Evolutionary conservation across 2,888 invertebrate species (phyloP), one percentile per base, ranked within the genome.

Genomic region (Alsophila aescularia): DNA sequence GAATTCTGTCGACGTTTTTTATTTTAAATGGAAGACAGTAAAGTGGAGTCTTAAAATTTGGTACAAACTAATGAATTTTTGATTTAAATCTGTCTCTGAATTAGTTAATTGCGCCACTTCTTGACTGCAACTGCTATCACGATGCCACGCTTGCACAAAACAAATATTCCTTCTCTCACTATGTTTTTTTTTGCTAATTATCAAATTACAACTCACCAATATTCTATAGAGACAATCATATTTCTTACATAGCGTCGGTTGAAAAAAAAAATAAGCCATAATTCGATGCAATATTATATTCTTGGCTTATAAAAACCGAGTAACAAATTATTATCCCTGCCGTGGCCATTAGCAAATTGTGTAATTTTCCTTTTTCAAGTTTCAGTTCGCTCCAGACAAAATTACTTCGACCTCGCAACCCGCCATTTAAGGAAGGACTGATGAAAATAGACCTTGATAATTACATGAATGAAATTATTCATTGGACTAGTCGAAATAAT

Each of bases 321-420:
- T 75, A 75, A 79, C 82, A 81, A 86, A 87, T 85, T 82, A 86
- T 85, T 81, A 85, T 81, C 77, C 81, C 69, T 69, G 69, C 75
- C 78, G 70, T 73, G 64, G 73, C 87, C 84, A 89, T 88, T 89
- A 89, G 85, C 87, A 84, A 87, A 88, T 89, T 88, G 87, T 85
- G 81, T 87, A 87, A 88, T 87, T 87, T 86, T 88, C 86, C 81
- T 89, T 87, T 87, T 87, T 85, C 82, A 84, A 85, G 81, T 85
- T 83, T 82, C 83, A 81, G 79, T 82, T 82, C 77, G 83, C 72
- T 76, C 75, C 79, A 79, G 78, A 81, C 82, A 75, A 87, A 88
- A 88, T 89, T 85, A 78, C 85, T 86, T 79, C 71, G 71, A 75
- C 85, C 84, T 81, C 81, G 80, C 81, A 81, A 84, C 81, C 82